A percentile compares a stretch with the other conserved stretches of the same genome.
These are phyloP conservation scores for Paramuricea clavata DNA, from an alignment of 92 coral and sea anemone species.

Conservation along the genomic window DNA sequence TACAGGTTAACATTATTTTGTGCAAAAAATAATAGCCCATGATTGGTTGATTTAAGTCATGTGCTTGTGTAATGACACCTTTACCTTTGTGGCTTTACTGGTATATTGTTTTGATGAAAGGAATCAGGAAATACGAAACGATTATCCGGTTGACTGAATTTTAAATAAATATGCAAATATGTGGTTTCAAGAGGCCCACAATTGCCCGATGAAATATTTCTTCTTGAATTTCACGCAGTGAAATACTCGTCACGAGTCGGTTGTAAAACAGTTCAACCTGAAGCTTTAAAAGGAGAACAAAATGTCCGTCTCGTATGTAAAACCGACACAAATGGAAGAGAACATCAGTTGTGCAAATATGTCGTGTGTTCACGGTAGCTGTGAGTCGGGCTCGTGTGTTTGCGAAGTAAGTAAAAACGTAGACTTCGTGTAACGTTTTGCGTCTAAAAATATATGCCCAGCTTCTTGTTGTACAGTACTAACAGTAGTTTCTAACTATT, in stretches of 20 bases:
- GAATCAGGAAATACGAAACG: not conserved
- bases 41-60: not conserved
- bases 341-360: constrained; percentile 13
- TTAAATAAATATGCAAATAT: not conserved
- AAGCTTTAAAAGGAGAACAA: not conserved
- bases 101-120: no score
- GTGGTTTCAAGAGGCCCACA: not conserved
- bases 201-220: not conserved
- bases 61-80: not conserved
- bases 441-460: no score
- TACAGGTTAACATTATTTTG: no score
- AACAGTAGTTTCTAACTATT: not conserved
- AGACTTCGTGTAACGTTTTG: no score
- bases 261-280: no score
- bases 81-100: no score
- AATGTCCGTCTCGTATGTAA: constrained; percentile 13
- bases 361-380: constrained; percentile 39
- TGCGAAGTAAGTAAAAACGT: constrained; percentile 23
- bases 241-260: not conserved
- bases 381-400: constrained; percentile 37
- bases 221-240: not conserved
- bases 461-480: no score
- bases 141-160: not conserved
- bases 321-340: not conserved
- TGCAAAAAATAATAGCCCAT: no score